phyloP scores from a whole-genome alignment of 64 coral and sea anemone species.

The Trachythela sp. region DNA sequence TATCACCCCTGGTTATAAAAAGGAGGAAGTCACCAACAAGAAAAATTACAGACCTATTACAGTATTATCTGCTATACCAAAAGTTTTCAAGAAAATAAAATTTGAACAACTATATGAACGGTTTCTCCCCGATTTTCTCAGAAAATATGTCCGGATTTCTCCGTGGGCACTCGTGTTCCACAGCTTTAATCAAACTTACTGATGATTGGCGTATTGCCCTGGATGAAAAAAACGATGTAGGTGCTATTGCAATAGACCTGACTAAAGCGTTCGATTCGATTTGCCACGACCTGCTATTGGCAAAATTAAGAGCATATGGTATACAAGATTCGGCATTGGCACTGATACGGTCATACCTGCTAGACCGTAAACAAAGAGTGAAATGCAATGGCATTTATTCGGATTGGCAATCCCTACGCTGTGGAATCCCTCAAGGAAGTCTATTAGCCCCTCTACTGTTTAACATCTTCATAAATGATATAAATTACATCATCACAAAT shows the following conservation, averaged over 20 bases:
- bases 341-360: conserved; percentile 8
- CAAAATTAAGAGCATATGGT: conserved; percentile 7
- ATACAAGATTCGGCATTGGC: not conserved
- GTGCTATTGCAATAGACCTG: conserved; percentile 40
- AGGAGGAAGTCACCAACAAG: not conserved
- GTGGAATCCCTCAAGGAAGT: conserved; percentile 36
- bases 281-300: conserved; percentile 34
- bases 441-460: conserved; percentile 39
- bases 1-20: not conserved
- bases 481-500: not conserved
- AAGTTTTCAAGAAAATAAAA: conserved; percentile 11
- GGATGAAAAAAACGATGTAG: conserved; percentile 28
- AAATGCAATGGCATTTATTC: not conserved
- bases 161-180: conserved; percentile 27
- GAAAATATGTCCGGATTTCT: conserved; percentile 52
- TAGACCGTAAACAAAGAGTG: conserved; percentile 19
- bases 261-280: conserved; percentile 43
- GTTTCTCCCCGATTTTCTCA: conserved; percentile 18
- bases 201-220: conserved; percentile 47
- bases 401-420: conserved; percentile 5
- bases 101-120: conserved; percentile 38
- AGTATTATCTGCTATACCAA: conserved; percentile 21
- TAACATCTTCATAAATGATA: conserved; percentile 51
- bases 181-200: conserved; percentile 44
- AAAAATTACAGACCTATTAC: conserved; percentile 4